Evolutionary conservation across 2,113 vertebrate genomes (phyloP).

Genomic region (Crotalus helleri): DNA sequence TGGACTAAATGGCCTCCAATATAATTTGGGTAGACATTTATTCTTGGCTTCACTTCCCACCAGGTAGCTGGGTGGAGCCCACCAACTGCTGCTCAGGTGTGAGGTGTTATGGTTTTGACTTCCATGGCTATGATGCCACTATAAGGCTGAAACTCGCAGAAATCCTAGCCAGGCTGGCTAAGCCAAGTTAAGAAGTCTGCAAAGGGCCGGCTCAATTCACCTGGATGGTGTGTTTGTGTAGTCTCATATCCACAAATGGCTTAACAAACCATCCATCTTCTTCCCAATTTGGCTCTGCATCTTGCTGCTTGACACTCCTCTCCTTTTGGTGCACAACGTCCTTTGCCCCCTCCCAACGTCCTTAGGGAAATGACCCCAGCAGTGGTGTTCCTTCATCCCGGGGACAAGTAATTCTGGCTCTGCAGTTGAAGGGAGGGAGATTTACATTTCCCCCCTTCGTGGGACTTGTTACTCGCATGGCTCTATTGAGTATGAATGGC

Average conservation of each 20-base stretch:
- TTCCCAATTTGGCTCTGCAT: not conserved
- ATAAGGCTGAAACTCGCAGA: not conserved
- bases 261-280: not conserved
- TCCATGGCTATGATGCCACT: not conserved
- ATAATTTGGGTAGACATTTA: not conserved
- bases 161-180: not conserved
- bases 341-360: not conserved
- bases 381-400: not conserved
- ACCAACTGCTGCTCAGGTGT: not conserved
- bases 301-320: not conserved
- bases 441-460: not conserved
- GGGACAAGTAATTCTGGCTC: not conserved
- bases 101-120: not conserved
- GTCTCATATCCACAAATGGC: not conserved
- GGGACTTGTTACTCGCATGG: conserved; percentile 16
- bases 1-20: not conserved
- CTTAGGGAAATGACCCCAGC: not conserved
- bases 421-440: not conserved
- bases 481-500: conserved; percentile 23
- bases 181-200: not conserved
- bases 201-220: not conserved
- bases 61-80: not conserved
- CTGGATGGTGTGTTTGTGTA: not conserved
- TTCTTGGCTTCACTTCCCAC: not conserved
- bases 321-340: not conserved